Evolutionary conservation across 92 coral and sea anemone genomes (phyloP).

Genomic region (Phymanthus crucifer): DNA sequence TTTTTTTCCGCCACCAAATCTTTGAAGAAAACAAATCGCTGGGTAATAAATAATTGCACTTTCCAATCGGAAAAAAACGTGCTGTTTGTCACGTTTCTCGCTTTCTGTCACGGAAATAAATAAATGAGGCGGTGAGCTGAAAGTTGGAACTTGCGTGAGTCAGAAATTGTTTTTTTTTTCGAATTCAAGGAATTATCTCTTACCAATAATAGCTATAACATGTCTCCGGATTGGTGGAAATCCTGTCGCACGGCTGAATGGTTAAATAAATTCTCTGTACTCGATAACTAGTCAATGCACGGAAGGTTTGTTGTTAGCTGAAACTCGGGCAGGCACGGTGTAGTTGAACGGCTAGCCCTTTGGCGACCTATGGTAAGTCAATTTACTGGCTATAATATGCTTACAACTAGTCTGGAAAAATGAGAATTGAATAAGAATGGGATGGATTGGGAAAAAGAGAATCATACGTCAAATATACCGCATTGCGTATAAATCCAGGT

Average conservation of each 20-base stretch:
- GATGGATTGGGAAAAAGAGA: not conserved
- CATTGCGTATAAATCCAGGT: not conserved
- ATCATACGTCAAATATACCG: not conserved
- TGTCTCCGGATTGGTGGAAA: not conserved
- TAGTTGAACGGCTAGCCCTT: not conserved
- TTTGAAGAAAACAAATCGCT: not conserved
- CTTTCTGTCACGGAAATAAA: not conserved
- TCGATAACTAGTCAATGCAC: not conserved
- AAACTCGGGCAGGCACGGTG: not conserved
- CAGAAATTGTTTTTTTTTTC: not conserved
- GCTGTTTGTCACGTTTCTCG: not conserved
- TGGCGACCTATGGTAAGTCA: not conserved
- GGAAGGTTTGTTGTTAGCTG: not conserved
- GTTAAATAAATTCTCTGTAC: not conserved
- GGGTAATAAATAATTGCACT: not conserved
- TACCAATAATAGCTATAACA: not conserved
- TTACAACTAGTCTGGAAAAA: not conserved
- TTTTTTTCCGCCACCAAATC: not conserved
- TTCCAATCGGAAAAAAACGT: not conserved
- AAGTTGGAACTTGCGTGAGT: not conserved
- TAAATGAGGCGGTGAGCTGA: not conserved
- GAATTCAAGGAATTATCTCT: not conserved
- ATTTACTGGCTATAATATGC: not conserved
- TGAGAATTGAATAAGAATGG: not conserved
- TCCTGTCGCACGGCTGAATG: constrained; percentile 9